Conservation (phyloP, 2,797 vertebrate species). For the Siniperca scherzeri region DNA sequence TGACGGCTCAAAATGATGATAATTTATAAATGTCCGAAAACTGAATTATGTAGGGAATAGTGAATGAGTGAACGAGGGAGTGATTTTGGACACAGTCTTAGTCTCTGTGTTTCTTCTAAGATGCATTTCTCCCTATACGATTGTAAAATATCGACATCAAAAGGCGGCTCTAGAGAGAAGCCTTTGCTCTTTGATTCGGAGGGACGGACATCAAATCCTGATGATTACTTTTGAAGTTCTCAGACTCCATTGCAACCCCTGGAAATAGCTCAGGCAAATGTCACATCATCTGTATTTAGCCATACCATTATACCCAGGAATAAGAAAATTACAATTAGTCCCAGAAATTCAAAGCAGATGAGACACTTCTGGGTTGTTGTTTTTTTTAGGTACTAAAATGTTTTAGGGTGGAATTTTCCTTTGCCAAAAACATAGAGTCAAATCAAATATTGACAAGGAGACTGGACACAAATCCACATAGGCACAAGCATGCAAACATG, state of each 20-base stretch:
- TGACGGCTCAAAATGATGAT: constrained; percentile 2
- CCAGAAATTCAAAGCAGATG: constrained; percentile 2
- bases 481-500: constrained; percentile 8
- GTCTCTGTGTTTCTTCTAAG: not conserved
- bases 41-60: constrained; percentile 24
- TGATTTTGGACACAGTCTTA: not conserved
- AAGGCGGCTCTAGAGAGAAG: not conserved
- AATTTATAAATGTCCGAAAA: constrained; percentile 34
- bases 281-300: constrained; percentile 13
- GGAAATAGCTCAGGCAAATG: constrained; percentile 22
- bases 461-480: constrained; percentile 3
- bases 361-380: accelerated
- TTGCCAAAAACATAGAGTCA: not conserved
- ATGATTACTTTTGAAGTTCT: constrained; percentile 38
- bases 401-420: constrained; percentile 13
- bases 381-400: not conserved
- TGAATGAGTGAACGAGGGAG: not conserved
- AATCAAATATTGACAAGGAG: constrained; percentile 10
- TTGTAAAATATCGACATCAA: constrained; percentile 20
- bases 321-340: not conserved
- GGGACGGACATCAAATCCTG: constrained; percentile 36
- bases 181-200: constrained; percentile 40
- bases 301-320: not conserved
- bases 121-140: not conserved
- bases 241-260: constrained; percentile 1